Conservation (phyloP, 2,888 invertebrate genomes). For the Nezara viridula region DNA sequence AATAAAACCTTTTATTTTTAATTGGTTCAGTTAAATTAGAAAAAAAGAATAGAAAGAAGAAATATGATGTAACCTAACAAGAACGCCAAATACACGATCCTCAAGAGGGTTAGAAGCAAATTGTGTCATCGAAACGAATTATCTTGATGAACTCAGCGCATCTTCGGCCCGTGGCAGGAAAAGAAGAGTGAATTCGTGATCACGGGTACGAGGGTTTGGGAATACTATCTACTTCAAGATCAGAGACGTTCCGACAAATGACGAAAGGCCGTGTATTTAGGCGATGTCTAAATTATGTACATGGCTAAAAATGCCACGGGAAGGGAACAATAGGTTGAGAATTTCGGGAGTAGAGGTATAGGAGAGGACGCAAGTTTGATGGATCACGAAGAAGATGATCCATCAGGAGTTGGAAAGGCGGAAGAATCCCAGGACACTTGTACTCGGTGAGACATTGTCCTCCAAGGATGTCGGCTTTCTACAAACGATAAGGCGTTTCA, state of each 20-base stretch:
- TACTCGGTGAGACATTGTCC: conserved; percentile 38
- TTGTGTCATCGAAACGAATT: background rate
- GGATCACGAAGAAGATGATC: conserved; percentile 45
- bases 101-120: background rate
- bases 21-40: background rate
- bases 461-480: background rate
- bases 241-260: conserved; percentile 30
- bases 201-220: conserved; percentile 18
- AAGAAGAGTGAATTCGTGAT: conserved; percentile 40
- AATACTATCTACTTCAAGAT: conserved; percentile 1
- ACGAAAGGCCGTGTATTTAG: conserved; percentile 26
- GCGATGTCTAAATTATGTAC: conserved; percentile 11
- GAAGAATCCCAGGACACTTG: conserved; percentile 38
- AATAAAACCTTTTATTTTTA: background rate
- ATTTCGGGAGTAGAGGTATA: conserved; percentile 4
- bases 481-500: background rate
- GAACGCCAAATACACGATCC: background rate
- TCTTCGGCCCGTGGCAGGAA: conserved; percentile 5
- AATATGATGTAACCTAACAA: background rate
- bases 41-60: background rate
- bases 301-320: conserved; percentile 36
- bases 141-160: conserved; percentile 44
- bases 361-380: conserved; percentile 49
- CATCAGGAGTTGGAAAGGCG: conserved; percentile 51
- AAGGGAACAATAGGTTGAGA: conserved; percentile 35